Percentiles rank a stretch among this genome's conserved stretches.
Conservation (phyloP, 1,140 invertebrate species). For the Lucilia sericata region DNA sequence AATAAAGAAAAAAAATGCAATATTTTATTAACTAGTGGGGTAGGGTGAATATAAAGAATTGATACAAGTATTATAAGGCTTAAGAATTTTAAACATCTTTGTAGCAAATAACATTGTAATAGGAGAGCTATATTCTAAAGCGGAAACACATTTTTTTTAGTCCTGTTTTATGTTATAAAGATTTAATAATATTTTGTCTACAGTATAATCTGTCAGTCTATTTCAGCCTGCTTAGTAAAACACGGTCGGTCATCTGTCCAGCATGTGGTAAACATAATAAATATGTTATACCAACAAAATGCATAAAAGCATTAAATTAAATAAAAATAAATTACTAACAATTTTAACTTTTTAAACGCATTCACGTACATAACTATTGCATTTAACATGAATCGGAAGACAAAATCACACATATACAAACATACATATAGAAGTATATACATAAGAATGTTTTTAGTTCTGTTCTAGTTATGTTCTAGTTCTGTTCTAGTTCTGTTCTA, state of each 20-base stretch:
- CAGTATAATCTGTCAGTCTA: neutral
- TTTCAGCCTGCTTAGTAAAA: neutral
- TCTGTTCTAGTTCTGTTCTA: no score
- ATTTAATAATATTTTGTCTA: neutral
- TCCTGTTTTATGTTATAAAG: no score
- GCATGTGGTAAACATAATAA: constrained; percentile 18
- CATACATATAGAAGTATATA: neutral
- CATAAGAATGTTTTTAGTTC: no score
- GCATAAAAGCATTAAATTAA: constrained; percentile 11
- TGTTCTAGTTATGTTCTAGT: no score
- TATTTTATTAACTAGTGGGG: no score
- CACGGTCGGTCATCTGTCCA: neutral
- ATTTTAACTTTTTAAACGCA: neutral
- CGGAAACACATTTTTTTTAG: no score
- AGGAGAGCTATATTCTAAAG: no score
- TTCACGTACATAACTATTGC: neutral
- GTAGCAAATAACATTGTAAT: no score
- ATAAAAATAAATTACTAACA: constrained; percentile 22
- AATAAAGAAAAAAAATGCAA: no score
- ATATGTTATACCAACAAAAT: constrained; percentile 25
- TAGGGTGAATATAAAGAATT: no score
- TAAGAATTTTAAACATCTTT: no score
- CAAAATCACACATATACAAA: neutral
- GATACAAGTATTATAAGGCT: no score
- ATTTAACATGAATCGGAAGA: neutral